A percentile compares a stretch with the other conserved stretches of the same genome.
Evolutionary conservation across 35 echinoderm and acorn worm species (phyloP).

Genomic region (Ptychodera flava): DNA sequence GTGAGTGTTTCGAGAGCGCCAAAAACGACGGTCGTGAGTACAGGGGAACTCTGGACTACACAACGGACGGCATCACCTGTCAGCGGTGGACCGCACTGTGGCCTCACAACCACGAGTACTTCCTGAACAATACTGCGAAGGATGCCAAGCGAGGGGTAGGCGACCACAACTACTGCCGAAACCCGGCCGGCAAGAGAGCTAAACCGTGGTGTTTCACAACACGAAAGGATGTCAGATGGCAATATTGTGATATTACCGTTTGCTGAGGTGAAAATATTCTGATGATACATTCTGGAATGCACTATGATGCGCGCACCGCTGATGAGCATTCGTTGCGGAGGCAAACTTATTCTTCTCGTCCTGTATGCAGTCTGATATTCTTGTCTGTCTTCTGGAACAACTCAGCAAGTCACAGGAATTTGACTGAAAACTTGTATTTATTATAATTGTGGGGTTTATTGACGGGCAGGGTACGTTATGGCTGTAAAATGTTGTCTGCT

Average conservation of each 20-base stretch:
- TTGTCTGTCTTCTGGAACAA: no score
- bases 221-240: conserved; percentile 61
- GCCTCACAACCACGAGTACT: conserved; percentile 70
- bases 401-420: no score
- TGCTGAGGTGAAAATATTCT: no score
- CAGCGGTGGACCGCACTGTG: conserved; percentile 79
- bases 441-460: no score
- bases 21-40: conserved; percentile 73
- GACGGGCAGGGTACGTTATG: no score
- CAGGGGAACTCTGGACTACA: conserved; percentile 71
- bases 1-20: conserved; percentile 61
- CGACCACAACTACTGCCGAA: conserved; percentile 84
- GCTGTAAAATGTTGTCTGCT: no score
- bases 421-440: no score
- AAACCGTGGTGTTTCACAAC: conserved; percentile 93
- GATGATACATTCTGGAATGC: no score
- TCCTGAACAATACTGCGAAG: conserved; percentile 30
- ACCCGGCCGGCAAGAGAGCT: conserved; percentile 54
- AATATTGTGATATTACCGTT: conserved; percentile 81
- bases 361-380: no score
- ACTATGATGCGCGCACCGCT: no score
- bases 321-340: no score
- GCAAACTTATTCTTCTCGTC: no score
- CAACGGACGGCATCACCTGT: conserved; percentile 68
- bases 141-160: conserved; percentile 71